Percentiles rank a stretch among this genome's conserved stretches.
Evolutionary conservation across 2,797 vertebrate genomes (phyloP).

Genomic region (Halcyon leucocephala): DNA sequence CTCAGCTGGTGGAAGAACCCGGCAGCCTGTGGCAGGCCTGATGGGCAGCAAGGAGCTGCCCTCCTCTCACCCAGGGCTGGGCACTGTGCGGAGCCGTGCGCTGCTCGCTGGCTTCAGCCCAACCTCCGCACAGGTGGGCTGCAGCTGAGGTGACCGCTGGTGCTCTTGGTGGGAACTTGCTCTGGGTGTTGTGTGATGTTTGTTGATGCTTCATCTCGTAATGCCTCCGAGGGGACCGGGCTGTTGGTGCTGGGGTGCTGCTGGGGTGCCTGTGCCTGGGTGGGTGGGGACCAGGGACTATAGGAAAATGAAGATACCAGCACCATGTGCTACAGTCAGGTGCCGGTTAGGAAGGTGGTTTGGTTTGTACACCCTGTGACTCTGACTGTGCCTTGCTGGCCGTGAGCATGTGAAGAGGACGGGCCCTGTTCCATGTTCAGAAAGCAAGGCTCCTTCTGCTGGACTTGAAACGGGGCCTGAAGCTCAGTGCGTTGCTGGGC

Average conservation of each 20-base stretch:
- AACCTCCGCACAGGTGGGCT: neutral
- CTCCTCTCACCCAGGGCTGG: neutral
- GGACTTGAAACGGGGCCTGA: neutral
- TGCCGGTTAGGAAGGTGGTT: neutral
- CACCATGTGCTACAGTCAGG: neutral
- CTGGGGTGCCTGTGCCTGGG: neutral
- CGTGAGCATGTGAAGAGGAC: neutral
- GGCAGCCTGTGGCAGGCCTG: neutral
- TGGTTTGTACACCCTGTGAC: neutral
- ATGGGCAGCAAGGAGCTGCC: neutral
- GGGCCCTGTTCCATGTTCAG: neutral
- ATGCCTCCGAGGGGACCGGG: neutral
- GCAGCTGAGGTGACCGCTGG: neutral
- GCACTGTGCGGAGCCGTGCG: fast-evolving
- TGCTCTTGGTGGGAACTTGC: neutral
- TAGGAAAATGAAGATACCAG: fast-evolving
- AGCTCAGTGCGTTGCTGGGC: neutral
- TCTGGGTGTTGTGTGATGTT: neutral
- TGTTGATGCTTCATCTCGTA: neutral
- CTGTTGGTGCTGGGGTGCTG: neutral
- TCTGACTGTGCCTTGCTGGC: neutral
- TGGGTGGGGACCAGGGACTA: neutral
- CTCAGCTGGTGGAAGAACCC: neutral
- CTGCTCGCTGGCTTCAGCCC: neutral
- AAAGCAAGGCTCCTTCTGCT: neutral